Evolutionary conservation across 2,113 vertebrate genomes (phyloP).

Genomic region (Dendrocopos noguchii): DNA sequence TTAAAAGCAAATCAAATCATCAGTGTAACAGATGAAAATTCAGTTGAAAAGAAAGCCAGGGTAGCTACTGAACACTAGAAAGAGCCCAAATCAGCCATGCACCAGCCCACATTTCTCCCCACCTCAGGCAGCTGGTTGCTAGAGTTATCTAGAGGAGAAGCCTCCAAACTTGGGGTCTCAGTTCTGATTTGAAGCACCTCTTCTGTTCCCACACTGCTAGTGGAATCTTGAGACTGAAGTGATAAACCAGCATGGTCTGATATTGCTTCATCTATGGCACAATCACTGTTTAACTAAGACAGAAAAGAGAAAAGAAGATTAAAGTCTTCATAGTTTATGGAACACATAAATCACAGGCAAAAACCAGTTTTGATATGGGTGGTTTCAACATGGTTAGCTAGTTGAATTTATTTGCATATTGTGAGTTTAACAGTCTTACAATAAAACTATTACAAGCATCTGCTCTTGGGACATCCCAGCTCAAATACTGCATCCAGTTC

Average conservation of each 20-base stretch:
- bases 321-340: background rate
- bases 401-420: background rate
- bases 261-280: conserved; percentile 82
- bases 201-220: conserved; percentile 86
- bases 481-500: too few relatives aligned
- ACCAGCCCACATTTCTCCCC: conserved; percentile 89
- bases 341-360: background rate
- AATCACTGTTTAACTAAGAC: conserved; percentile 88
- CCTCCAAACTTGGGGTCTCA: conserved; percentile 91
- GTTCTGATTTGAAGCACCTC: conserved; percentile 85
- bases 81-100: conserved; percentile 87
- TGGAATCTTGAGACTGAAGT: conserved; percentile 91
- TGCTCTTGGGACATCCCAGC: too few relatives aligned
- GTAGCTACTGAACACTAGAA: conserved; percentile 75
- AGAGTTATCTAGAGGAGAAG: conserved; percentile 91
- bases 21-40: conserved; percentile 65
- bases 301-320: background rate
- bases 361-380: background rate
- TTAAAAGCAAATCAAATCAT: conserved; percentile 74
- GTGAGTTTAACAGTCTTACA: background rate
- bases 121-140: conserved; percentile 99
- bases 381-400: background rate
- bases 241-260: conserved; percentile 90
- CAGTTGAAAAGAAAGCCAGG: conserved; percentile 64
- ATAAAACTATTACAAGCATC: background rate